Evolutionary conservation across 1,140 invertebrate genomes (phyloP).

Genomic region (Hirudo medicinalis): DNA sequence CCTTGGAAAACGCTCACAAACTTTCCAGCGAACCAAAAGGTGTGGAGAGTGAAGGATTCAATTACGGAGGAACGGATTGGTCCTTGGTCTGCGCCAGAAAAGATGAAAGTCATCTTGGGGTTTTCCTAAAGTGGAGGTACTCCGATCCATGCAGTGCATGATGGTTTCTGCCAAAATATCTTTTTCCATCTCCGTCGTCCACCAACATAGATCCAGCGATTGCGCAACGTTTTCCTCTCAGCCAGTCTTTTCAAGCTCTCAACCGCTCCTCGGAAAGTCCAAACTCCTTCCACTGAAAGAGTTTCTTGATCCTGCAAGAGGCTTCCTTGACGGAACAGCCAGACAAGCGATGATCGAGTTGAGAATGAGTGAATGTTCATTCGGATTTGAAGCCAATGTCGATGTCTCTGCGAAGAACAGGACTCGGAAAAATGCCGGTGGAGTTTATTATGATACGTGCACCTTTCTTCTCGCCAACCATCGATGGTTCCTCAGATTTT

Average conservation of each 20-base stretch:
- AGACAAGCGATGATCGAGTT: slow-evolving; percentile 19
- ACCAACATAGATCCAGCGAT: slow-evolving; percentile 16
- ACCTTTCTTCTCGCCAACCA: slow-evolving; percentile 20
- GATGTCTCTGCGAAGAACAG: slow-evolving; percentile 16
- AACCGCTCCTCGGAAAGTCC: slow-evolving; percentile 22
- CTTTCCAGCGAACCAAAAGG: slow-evolving; percentile 18
- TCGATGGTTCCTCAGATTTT: slow-evolving; percentile 22
- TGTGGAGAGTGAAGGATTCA: slow-evolving; percentile 19
- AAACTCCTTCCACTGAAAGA: slow-evolving; percentile 20
- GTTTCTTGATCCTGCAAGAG: slow-evolving; percentile 15
- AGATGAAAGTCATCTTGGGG: slow-evolving; percentile 19
- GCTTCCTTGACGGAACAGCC: slow-evolving; percentile 19
- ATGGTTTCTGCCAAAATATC: slow-evolving; percentile 16
- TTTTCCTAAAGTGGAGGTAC: slow-evolving; percentile 24
- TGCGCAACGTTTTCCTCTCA: slow-evolving; percentile 17
- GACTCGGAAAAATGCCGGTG: slow-evolving; percentile 22
- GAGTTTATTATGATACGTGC: slow-evolving; percentile 20
- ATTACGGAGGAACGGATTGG: slow-evolving; percentile 19
- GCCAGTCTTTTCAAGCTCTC: slow-evolving; percentile 17
- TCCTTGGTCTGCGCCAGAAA: slow-evolving; percentile 21
- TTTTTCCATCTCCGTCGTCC: slow-evolving; percentile 17
- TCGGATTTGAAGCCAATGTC: slow-evolving; percentile 18
- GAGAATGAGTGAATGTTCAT: slow-evolving; percentile 12
- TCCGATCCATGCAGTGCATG: slow-evolving; percentile 15
- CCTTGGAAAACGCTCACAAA: slow-evolving; percentile 19